phyloP scores from a whole-genome alignment of 2,113 vertebrate species.

The Oncorhynchus tshawytscha region DNA sequence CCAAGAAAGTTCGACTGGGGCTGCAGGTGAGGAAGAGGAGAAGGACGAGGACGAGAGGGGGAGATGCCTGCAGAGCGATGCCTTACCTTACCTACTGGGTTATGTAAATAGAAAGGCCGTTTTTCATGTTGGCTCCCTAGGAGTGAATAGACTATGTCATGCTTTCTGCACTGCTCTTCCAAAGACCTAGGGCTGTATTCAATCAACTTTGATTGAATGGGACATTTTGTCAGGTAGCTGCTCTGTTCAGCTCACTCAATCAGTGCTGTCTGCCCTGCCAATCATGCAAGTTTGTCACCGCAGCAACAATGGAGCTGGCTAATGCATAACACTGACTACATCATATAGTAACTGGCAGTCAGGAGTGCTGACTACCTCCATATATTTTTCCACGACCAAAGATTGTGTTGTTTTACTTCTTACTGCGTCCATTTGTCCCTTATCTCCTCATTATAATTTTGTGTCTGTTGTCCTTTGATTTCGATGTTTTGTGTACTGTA shows the following conservation, averaged over 20 bases:
- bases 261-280: too few relatives aligned
- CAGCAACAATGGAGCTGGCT: too few relatives aligned
- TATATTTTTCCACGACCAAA: slow-evolving; percentile 13
- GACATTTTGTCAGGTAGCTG: too few relatives aligned
- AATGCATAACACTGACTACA: not conserved
- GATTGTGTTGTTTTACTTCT: not conserved
- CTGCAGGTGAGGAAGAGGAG: slow-evolving; percentile 81
- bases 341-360: slow-evolving; percentile 15
- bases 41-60: not conserved
- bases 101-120: too few relatives aligned
- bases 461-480: slow-evolving; percentile 5
- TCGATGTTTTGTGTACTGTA: not conserved
- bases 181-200: too few relatives aligned
- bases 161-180: not conserved
- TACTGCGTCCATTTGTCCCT: not conserved
- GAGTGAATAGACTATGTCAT: not conserved
- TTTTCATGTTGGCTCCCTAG: too few relatives aligned
- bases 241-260: too few relatives aligned
- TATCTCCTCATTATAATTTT: slow-evolving; percentile 6
- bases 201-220: too few relatives aligned
- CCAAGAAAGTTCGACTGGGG: slow-evolving; percentile 89
- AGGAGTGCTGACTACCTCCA: slow-evolving; percentile 1
- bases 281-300: too few relatives aligned
- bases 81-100: not conserved
- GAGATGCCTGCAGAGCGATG: not conserved